phyloP scores from a whole-genome alignment of 2,888 invertebrate species.

The Dorcus parallelipipedus region DNA sequence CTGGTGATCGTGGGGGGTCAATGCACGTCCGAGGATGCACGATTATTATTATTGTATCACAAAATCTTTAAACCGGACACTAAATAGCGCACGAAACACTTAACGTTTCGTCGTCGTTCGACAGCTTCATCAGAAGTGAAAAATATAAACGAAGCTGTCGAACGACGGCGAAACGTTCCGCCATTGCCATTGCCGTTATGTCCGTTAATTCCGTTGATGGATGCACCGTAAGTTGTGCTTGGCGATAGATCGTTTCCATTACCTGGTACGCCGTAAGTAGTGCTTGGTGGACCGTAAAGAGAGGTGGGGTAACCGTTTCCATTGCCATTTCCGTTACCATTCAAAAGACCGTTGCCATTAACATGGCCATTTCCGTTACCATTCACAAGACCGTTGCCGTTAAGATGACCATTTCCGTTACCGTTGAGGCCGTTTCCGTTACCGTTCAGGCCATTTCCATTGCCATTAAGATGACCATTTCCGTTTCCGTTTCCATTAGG shows the following conservation, averaged over 20 bases:
- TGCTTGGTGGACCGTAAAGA: constrained; percentile 22
- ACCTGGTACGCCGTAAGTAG: constrained; percentile 26
- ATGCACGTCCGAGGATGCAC: too few species aligned
- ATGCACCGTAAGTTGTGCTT: constrained; percentile 35
- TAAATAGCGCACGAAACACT: too few species aligned
- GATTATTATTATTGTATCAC: too few species aligned
- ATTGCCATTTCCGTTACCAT: constrained; percentile 31
- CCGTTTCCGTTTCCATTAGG: constrained; percentile 28
- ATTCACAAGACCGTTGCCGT: constrained; percentile 24
- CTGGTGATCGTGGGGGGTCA: too few species aligned
- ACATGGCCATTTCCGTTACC: constrained; percentile 11
- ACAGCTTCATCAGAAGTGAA: too few species aligned
- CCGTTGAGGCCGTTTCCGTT: constrained; percentile 12
- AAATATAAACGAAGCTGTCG: too few species aligned
- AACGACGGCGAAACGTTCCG: too few species aligned
- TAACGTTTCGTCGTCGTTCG: too few species aligned
- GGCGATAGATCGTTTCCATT: constrained; percentile 25
- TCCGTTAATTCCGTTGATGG: constrained; percentile 6
- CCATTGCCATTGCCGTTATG: background rate
- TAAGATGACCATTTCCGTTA: constrained; percentile 20
- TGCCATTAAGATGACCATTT: background rate
- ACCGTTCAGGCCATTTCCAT: constrained; percentile 20
- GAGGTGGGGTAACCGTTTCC: constrained; percentile 16
- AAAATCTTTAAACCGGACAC: too few species aligned
- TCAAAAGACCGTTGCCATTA: constrained; percentile 28